Conservation (phyloP, 2,888 invertebrate species). For the Dascillus cervinus region DNA sequence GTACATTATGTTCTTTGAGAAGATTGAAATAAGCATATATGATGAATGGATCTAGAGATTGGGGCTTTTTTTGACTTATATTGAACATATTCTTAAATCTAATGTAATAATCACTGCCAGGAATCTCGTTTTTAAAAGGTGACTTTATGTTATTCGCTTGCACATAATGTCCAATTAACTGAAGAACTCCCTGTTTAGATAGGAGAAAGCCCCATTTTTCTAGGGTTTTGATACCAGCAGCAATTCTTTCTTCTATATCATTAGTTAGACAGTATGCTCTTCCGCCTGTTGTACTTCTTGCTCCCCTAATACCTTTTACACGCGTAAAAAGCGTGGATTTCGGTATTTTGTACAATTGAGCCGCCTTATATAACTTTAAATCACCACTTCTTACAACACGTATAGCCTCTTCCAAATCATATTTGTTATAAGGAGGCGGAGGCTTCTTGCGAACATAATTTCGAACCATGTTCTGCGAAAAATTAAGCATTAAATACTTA, state of each 20-base stretch:
- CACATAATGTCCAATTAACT: slow-evolving; percentile 20
- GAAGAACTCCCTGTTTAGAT: slow-evolving; percentile 23
- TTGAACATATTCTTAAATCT: slow-evolving; percentile 18
- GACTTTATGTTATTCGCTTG: slow-evolving; percentile 21
- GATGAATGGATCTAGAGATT: slow-evolving; percentile 19
- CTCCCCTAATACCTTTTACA: slow-evolving; percentile 17
- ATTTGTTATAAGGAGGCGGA: too few relatives aligned
- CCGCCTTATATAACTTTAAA: slow-evolving; percentile 5
- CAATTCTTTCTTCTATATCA: slow-evolving; percentile 21
- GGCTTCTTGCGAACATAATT: too few relatives aligned
- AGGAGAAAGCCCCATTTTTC: slow-evolving; percentile 29
- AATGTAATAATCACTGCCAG: slow-evolving; percentile 24
- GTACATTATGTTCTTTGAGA: slow-evolving; percentile 3
- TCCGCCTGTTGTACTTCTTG: slow-evolving; percentile 15
- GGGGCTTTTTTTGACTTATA: slow-evolving; percentile 24
- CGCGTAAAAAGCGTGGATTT: slow-evolving; percentile 8
- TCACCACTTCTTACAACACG: too few relatives aligned
- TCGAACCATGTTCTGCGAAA: too few relatives aligned
- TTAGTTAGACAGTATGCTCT: slow-evolving; percentile 19
- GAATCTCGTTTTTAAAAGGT: slow-evolving; percentile 23
- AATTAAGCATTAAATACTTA: too few relatives aligned
- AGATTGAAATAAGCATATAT: slow-evolving; percentile 8
- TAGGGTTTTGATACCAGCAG: slow-evolving; percentile 17
- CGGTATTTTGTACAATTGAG: slow-evolving; percentile 6
- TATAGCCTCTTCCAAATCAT: too few relatives aligned